These are phyloP conservation scores for Deilephila porcellus DNA, from an alignment of 2,888 invertebrate genomes.

Conservation along the genomic window DNA sequence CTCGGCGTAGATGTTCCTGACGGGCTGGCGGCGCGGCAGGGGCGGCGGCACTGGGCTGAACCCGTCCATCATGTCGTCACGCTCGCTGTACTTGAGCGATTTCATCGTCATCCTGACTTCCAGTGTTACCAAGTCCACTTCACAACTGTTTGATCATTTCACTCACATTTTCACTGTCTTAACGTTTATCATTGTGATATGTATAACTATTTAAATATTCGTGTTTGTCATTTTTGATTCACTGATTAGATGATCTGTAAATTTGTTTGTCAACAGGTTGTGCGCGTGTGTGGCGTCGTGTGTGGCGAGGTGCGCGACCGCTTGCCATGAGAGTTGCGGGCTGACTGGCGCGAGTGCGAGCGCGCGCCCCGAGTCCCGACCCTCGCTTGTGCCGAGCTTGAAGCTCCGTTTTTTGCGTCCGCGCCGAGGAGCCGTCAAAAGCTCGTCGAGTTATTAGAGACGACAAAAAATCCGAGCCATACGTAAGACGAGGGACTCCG, in stretches of 20 bases:
- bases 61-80: conserved; percentile 83
- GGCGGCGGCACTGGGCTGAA: conserved; percentile 86
- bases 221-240: conserved; percentile 7
- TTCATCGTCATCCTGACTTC: conserved; percentile 85
- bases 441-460: conserved; percentile 81
- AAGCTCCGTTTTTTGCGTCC: conserved; percentile 81
- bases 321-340: conserved; percentile 59
- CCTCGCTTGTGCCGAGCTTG: conserved; percentile 62
- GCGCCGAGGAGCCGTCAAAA: conserved; percentile 82
- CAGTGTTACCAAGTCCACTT: conserved; percentile 64
- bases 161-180: conserved; percentile 75
- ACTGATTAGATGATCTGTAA: conserved; percentile 11
- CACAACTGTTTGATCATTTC: conserved; percentile 72
- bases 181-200: conserved; percentile 47
- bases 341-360: conserved; percentile 44
- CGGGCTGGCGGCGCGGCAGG: conserved; percentile 85
- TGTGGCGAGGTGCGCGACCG: conserved; percentile 56
- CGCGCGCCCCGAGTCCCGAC: conserved; percentile 70
- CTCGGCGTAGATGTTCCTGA: conserved; percentile 87
- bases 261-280: conserved; percentile 22
- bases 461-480: conserved; percentile 75
- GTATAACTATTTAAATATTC: conserved; percentile 24
- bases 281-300: neutral
- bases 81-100: conserved; percentile 84
- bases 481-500: conserved; percentile 68